Conservation (phyloP, 2,113 vertebrate species). For the Aptenodytes forsteri region DNA sequence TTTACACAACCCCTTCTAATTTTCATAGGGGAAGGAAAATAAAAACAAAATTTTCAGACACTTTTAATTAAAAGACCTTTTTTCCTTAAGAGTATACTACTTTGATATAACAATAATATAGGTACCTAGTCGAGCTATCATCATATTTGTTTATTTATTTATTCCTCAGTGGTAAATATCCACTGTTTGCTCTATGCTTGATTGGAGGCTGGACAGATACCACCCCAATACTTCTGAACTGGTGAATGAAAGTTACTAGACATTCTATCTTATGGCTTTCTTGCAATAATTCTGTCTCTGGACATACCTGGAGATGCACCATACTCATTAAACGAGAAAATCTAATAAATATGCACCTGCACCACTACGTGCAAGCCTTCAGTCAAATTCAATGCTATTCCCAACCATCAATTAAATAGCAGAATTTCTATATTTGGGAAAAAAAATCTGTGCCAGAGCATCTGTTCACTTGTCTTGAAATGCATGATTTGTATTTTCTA, state of each 20-base stretch:
- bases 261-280: neutral
- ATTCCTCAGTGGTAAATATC: neutral
- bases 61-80: neutral
- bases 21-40: neutral
- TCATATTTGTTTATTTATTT: neutral
- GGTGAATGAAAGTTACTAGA: neutral
- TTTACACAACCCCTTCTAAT: neutral
- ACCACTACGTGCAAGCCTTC: neutral
- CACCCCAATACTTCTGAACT: neutral
- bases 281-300: neutral
- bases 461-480: slow-evolving; percentile 18
- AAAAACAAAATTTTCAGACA: neutral
- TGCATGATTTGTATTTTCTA: neutral
- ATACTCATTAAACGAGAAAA: neutral
- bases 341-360: neutral
- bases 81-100: neutral
- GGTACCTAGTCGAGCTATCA: neutral
- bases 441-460: neutral
- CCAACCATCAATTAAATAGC: neutral
- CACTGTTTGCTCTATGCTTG: neutral
- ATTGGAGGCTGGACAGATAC: neutral
- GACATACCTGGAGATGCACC: neutral
- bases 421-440: neutral
- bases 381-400: neutral
- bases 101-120: neutral